Evolutionary conservation across 2,888 invertebrate species (phyloP).

Genomic region (Lithophane semibrunnea): DNA sequence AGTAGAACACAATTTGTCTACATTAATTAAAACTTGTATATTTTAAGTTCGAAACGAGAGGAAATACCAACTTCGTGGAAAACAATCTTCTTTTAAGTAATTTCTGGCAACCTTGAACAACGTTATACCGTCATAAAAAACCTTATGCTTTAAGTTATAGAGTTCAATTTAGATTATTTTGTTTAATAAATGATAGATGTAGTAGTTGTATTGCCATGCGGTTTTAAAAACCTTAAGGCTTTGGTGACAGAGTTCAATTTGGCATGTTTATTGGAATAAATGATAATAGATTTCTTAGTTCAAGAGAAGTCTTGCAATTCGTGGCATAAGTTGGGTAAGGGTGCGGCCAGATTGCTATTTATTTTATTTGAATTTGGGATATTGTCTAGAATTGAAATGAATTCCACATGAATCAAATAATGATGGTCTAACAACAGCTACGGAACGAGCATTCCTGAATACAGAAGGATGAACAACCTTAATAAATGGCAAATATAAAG

Average conservation of each 20-base stretch:
- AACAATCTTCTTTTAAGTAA: conserved; percentile 59
- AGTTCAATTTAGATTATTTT: conserved; percentile 1
- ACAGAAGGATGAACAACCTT: neutral
- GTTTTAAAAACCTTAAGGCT: neutral
- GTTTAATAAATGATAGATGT: neutral
- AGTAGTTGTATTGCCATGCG: conserved; percentile 1
- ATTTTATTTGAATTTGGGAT: conserved; percentile 27
- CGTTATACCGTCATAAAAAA: neutral
- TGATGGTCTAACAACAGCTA: too few relatives aligned
- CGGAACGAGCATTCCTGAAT: neutral
- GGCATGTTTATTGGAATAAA: neutral
- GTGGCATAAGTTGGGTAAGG: conserved; percentile 17
- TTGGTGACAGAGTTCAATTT: conserved; percentile 3
- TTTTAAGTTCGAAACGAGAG: conserved; percentile 55
- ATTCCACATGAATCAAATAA: neutral
- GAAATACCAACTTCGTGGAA: conserved; percentile 42
- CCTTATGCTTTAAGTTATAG: accelerated
- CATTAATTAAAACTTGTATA: conserved; percentile 64
- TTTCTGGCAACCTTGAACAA: conserved; percentile 21
- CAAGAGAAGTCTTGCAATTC: conserved; percentile 29
- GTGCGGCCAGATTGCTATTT: conserved; percentile 3
- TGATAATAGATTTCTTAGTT: conserved; percentile 12
- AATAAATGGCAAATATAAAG: too few relatives aligned
- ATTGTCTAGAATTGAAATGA: conserved; percentile 6
- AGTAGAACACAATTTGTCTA: conserved; percentile 54